Evolutionary conservation across 2,888 invertebrate species (phyloP).

Genomic region (Monochamus alternatus): DNA sequence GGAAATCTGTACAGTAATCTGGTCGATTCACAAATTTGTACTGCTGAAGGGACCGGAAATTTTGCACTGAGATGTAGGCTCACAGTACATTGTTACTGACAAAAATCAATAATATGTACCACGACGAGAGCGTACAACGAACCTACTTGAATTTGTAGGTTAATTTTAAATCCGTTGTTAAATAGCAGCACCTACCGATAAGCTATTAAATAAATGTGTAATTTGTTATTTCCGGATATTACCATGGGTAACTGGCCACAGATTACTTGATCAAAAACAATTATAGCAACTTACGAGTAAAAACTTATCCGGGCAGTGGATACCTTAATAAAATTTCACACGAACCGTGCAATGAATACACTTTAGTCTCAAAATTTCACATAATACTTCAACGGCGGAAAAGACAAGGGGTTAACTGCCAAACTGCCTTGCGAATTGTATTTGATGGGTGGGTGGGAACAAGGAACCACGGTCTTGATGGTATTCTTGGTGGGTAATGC

Average conservation of each 20-base stretch:
- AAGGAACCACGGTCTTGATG: neutral
- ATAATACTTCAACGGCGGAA: slow-evolving; percentile 39
- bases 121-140: slow-evolving; percentile 47
- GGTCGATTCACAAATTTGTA: neutral
- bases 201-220: neutral
- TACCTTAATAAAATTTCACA: neutral
- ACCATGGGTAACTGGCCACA: neutral
- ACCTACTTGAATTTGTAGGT: neutral
- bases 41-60: slow-evolving; percentile 27
- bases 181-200: slow-evolving; percentile 5
- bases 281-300: neutral
- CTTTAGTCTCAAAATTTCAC: slow-evolving; percentile 31
- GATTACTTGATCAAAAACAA: slow-evolving; percentile 11
- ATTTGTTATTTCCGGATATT: slow-evolving; percentile 22
- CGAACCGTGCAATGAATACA: slow-evolving; percentile 1
- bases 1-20: neutral
- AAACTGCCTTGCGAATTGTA: slow-evolving; percentile 12
- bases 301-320: neutral
- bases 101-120: slow-evolving; percentile 58
- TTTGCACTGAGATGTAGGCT: slow-evolving; percentile 53
- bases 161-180: slow-evolving; percentile 2
- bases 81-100: slow-evolving; percentile 51
- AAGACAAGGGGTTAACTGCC: slow-evolving; percentile 27
- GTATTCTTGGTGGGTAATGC: neutral
- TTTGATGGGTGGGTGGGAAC: slow-evolving; percentile 15